phyloP scores from a whole-genome alignment of 2,888 invertebrate genomes.

The Patella pellucida region DNA sequence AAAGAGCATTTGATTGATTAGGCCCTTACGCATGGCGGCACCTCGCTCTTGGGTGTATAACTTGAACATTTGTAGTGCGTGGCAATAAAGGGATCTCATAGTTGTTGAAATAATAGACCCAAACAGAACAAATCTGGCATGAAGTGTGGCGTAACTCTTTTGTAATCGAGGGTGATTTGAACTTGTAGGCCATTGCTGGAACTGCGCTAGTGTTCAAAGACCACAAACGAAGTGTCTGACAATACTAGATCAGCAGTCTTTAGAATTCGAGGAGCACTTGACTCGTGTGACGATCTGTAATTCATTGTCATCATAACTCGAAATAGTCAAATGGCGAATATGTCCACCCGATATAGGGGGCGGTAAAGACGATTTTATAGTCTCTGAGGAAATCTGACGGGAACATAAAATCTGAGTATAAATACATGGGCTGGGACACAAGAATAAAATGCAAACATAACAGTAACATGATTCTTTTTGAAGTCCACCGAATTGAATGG shows the following conservation, averaged over 20 bases:
- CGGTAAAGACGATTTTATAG: no score
- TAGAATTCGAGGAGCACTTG: conserved; percentile 2
- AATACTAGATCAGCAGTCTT: background rate
- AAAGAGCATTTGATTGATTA: conserved; percentile 11
- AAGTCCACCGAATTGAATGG: conserved; percentile 1
- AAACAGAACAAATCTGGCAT: conserved; percentile 12
- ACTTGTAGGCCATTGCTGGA: background rate
- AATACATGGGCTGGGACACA: background rate
- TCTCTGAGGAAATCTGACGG: background rate
- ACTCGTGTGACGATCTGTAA: background rate
- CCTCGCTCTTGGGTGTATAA: conserved; percentile 9
- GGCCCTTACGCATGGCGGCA: background rate
- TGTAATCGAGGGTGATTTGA: conserved; percentile 7
- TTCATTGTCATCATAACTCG: background rate
- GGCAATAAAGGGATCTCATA: conserved; percentile 7
- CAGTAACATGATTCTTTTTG: background rate
- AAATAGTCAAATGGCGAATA: no score
- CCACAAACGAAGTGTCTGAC: background rate
- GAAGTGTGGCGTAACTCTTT: conserved; percentile 12
- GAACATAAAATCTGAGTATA: background rate
- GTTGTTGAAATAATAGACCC: conserved; percentile 9
- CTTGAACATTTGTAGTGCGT: conserved; percentile 10
- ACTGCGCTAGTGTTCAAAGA: background rate
- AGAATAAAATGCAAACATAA: background rate
- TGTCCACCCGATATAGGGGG: no score